These are phyloP conservation scores for Microctonus hyperodae DNA, from an alignment of 2,888 invertebrate genomes.

Conservation along the genomic window DNA sequence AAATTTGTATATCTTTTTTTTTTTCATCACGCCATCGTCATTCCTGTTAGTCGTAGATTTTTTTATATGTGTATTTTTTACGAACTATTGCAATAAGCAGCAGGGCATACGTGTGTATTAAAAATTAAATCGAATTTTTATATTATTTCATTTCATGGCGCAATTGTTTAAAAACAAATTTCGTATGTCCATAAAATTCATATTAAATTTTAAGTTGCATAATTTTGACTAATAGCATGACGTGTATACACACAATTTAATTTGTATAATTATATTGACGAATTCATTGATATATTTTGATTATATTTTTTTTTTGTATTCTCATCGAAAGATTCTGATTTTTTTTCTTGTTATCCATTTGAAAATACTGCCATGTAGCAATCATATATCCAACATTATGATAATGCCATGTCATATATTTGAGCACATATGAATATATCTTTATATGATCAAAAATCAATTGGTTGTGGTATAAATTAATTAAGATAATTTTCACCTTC, in stretches of 20 bases:
- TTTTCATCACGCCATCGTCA: slow-evolving; percentile 22
- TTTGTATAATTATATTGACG: slow-evolving; percentile 1
- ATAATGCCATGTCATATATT: slow-evolving; percentile 5
- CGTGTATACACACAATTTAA: background rate
- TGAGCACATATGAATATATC: background rate
- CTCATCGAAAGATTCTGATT: background rate
- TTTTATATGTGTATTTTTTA: slow-evolving; percentile 34
- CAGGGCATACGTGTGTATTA: background rate
- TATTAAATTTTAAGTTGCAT: slow-evolving; percentile 10
- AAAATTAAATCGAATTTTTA: slow-evolving; percentile 13
- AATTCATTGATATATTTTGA: slow-evolving; percentile 4
- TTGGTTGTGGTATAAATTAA: background rate
- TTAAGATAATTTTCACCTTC: background rate
- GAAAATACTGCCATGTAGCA: background rate
- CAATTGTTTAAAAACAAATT: slow-evolving; percentile 1
- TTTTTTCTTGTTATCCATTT: no score
- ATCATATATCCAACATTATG: background rate
- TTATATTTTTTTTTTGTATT: background rate
- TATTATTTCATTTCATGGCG: slow-evolving; percentile 9
- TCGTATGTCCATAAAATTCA: background rate
- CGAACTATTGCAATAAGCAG: slow-evolving; percentile 25
- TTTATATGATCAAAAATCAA: background rate
- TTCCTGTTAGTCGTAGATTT: slow-evolving; percentile 32
- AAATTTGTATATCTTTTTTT: slow-evolving; percentile 32
- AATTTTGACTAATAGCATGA: background rate